Evolutionary conservation across 1,140 invertebrate genomes (phyloP).

Genomic region (Drosophila sucinea): DNA sequence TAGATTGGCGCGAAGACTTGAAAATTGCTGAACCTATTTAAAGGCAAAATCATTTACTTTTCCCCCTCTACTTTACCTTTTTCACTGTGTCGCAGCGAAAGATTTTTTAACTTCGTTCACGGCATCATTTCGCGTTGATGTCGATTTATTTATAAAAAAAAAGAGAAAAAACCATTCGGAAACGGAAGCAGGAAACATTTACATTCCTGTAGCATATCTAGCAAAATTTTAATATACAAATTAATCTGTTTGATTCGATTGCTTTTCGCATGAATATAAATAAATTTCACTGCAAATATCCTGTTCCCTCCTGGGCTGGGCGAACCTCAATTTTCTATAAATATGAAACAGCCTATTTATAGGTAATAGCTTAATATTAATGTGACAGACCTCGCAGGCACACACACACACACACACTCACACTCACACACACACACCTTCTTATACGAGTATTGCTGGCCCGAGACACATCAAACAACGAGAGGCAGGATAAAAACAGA

Average conservation of each 20-base stretch:
- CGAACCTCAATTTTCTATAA: neutral
- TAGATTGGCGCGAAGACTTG: no score
- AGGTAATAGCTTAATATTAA: slow-evolving; percentile 4
- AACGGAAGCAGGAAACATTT: no score
- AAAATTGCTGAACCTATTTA: no score
- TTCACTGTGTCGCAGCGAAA: no score
- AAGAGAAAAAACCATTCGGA: no score
- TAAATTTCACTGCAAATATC: neutral
- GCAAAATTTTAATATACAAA: neutral
- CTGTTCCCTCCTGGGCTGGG: neutral
- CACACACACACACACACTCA: neutral
- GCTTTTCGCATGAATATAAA: neutral
- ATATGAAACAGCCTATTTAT: neutral
- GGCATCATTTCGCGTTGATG: no score
- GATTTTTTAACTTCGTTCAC: no score
- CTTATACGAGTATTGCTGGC: no score
- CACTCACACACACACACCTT: slow-evolving; percentile 10
- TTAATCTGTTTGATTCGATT: neutral
- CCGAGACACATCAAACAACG: neutral
- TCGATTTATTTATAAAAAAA: no score
- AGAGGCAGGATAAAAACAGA: slow-evolving; percentile 12
- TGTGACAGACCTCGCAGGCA: slow-evolving; percentile 12
- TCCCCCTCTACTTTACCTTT: no score
- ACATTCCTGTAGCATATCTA: no score
- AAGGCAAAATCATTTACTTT: no score